Conservation (phyloP, 2,888 invertebrate genomes). For the Willowsia nigromaculata region DNA sequence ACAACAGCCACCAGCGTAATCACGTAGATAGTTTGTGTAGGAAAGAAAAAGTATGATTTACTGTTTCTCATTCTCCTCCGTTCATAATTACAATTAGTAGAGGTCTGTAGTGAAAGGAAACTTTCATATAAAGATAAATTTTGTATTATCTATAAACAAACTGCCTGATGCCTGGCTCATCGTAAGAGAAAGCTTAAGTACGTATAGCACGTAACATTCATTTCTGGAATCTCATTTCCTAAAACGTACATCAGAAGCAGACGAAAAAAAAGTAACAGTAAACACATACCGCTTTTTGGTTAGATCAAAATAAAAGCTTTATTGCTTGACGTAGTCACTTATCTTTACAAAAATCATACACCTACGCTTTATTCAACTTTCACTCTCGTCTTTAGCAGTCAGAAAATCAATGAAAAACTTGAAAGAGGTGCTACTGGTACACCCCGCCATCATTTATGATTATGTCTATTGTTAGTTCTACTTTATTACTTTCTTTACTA, state of each 20-base stretch:
- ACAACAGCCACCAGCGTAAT: background rate
- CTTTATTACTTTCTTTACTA: too few species aligned
- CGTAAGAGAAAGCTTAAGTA: too few species aligned
- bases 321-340: background rate
- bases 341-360: background rate
- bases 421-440: background rate
- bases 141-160: background rate
- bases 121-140: background rate
- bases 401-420: background rate
- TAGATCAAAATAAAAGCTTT: background rate
- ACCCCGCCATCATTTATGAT: background rate
- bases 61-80: background rate
- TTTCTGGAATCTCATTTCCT: too few species aligned
- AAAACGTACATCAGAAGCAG: too few species aligned
- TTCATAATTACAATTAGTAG: background rate
- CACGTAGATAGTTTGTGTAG: background rate
- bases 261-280: background rate
- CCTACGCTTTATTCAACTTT: background rate
- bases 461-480: constrained; percentile 15
- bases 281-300: background rate
- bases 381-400: background rate
- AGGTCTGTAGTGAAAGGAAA: background rate
- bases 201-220: too few species aligned
- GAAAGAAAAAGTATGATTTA: background rate
- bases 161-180: too few species aligned